These are phyloP conservation scores for Notospermus geniculatus DNA, from an alignment of 1,140 invertebrate genomes.

Conservation along the genomic window DNA sequence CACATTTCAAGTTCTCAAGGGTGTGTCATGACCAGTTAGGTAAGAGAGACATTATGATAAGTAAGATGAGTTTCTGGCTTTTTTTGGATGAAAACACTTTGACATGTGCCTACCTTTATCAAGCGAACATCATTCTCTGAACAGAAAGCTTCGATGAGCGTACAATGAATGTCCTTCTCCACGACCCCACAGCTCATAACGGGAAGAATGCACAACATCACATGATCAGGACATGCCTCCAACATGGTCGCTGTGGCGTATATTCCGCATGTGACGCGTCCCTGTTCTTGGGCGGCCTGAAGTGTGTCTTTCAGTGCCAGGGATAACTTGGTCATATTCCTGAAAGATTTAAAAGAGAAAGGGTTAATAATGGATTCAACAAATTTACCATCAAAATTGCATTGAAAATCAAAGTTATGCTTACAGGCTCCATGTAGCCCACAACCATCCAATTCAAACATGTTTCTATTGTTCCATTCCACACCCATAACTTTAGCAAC, in stretches of 20 bases:
- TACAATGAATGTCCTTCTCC: background rate
- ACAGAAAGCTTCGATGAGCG: constrained; percentile 6
- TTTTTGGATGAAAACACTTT: no score
- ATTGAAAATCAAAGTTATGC: no score
- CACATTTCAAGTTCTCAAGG: no score
- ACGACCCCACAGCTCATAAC: background rate
- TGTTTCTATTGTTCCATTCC: no score
- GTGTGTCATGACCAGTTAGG: no score
- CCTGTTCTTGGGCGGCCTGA: background rate
- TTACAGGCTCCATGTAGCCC: no score
- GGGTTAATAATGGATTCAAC: no score
- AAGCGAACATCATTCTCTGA: constrained; percentile 2
- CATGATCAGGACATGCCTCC: background rate
- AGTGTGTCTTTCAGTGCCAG: background rate
- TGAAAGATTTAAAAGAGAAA: background rate
- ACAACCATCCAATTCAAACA: no score
- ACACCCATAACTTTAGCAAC: no score
- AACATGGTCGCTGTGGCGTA: background rate
- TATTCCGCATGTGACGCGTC: background rate
- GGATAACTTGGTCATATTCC: background rate
- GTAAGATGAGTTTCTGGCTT: no score
- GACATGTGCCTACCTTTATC: constrained; percentile 4
- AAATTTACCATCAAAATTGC: no score
- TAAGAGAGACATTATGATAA: no score
- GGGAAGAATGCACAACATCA: constrained; percentile 3